Conservation (phyloP, 2,113 vertebrate genomes). For the Oenanthe oenanthe region DNA sequence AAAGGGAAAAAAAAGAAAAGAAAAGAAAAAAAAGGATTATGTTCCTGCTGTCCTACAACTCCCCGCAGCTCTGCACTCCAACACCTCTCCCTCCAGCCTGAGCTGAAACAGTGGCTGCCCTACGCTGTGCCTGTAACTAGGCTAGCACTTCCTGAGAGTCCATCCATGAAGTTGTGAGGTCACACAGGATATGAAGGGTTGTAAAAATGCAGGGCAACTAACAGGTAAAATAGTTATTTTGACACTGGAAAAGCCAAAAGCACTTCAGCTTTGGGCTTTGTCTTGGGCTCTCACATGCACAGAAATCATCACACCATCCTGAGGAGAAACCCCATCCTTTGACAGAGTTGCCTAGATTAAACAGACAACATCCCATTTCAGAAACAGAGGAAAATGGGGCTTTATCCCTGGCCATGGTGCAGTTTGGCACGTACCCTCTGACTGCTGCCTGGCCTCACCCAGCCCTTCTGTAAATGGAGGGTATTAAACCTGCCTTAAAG, state of each 20-base stretch:
- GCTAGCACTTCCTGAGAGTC: neutral
- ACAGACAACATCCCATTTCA: neutral
- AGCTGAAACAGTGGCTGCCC: neutral
- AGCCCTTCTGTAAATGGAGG: neutral
- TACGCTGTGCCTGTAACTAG: neutral
- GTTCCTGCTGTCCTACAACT: neutral
- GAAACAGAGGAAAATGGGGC: neutral
- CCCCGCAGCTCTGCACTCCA: neutral
- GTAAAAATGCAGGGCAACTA: neutral
- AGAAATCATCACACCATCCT: neutral
- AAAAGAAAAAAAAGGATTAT: neutral
- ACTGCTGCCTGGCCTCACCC: neutral
- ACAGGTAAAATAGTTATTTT: neutral
- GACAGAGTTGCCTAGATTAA: neutral
- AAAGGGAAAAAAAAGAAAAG: neutral
- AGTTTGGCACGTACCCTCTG: neutral
- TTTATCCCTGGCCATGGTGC: neutral
- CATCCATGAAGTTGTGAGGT: neutral
- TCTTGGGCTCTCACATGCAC: neutral
- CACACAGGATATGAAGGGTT: neutral
- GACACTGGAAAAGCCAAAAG: neutral
- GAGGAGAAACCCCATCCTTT: neutral
- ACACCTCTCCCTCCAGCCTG: neutral
- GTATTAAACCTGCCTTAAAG: constrained; percentile 13
- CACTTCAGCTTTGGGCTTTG: neutral